Percentiles rank a stretch among this genome's conserved stretches.
Conservation (phyloP, 2,113 vertebrate species). For the Ctenomys sociabilis region DNA sequence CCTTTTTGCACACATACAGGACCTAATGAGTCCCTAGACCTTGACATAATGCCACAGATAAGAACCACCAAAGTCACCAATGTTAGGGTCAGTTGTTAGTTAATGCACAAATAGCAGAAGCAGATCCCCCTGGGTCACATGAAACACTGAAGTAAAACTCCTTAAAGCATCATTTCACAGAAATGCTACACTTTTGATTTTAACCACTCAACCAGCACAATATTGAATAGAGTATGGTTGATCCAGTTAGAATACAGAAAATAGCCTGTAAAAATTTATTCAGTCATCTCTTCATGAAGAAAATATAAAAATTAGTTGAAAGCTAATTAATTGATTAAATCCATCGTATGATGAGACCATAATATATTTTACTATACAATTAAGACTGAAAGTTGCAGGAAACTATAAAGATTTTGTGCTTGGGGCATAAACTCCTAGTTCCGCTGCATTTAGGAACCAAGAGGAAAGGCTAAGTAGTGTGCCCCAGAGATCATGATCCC, state of each 20-base stretch:
- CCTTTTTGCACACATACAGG: neutral
- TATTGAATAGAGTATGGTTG: neutral
- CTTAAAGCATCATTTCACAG: neutral
- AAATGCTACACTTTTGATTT: conserved; percentile 4
- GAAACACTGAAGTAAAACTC: neutral
- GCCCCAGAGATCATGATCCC: neutral
- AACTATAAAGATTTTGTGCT: neutral
- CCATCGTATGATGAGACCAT: neutral
- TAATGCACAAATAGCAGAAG: neutral
- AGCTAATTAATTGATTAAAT: neutral
- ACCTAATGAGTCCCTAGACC: neutral
- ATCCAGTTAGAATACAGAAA: neutral
- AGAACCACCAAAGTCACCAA: neutral
- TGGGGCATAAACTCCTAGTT: neutral
- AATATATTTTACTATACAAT: neutral
- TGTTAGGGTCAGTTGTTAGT: neutral
- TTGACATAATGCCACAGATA: neutral
- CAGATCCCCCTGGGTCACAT: neutral
- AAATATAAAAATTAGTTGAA: conserved; percentile 11
- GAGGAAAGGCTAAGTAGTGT: neutral
- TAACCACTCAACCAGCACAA: neutral
- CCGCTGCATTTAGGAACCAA: conserved; percentile 12
- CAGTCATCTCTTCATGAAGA: neutral
- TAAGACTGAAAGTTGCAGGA: neutral
- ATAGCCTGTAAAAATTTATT: neutral